Evolutionary conservation across 2,888 invertebrate genomes (phyloP).

Genomic region (Aplocera efformata): DNA sequence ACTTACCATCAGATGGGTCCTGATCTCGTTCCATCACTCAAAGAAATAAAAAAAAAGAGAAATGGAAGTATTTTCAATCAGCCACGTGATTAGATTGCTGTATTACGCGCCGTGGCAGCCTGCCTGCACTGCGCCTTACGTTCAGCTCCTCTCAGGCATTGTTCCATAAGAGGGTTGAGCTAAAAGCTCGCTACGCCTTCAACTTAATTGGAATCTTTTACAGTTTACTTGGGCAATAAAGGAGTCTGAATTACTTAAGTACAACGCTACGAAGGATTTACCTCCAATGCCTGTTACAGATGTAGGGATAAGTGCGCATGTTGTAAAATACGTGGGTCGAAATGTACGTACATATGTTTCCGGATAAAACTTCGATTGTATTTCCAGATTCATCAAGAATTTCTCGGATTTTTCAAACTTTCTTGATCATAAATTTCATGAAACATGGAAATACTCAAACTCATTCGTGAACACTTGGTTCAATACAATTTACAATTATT

Average conservation of each 20-base stretch:
- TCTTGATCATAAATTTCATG: too few relatives aligned
- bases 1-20: too few relatives aligned
- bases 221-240: slow-evolving; percentile 72
- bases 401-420: slow-evolving; percentile 2
- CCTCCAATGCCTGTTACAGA: slow-evolving; percentile 40
- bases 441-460: too few relatives aligned
- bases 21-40: too few relatives aligned
- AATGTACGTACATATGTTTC: slow-evolving; percentile 13
- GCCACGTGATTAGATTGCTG: slow-evolving; percentile 11
- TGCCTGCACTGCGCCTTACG: slow-evolving; percentile 26
- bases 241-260: slow-evolving; percentile 50
- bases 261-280: slow-evolving; percentile 31
- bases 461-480: too few relatives aligned
- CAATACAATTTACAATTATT: too few relatives aligned
- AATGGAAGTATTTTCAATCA: neutral
- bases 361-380: slow-evolving; percentile 18
- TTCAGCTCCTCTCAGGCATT: slow-evolving; percentile 36
- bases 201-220: slow-evolving; percentile 77
- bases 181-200: slow-evolving; percentile 45
- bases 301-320: slow-evolving; percentile 32
- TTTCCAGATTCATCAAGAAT: slow-evolving; percentile 1
- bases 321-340: slow-evolving; percentile 11
- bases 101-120: slow-evolving; percentile 29
- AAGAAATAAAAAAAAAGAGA: too few relatives aligned
- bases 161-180: slow-evolving; percentile 57